Base-by-base conservation (phyloP, 2,113 vertebrate species). In the Sakesphorus luctuosus region DNA sequence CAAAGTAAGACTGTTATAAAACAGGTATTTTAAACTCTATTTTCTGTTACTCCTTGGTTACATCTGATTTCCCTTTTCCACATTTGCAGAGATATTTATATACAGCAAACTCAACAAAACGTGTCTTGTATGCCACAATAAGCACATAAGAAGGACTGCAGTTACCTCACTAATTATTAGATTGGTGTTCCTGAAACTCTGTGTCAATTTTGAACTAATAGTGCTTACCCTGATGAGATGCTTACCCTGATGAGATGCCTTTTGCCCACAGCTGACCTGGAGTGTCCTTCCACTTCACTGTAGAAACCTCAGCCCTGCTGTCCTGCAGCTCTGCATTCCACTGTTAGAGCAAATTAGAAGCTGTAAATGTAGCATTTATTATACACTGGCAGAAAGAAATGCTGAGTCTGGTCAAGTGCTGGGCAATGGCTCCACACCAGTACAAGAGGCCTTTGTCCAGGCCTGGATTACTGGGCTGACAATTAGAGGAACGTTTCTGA, bases 21-120 rank as follows among this genome's bases (percentile, higher is more conserved):
- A 90, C 59, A 87, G 43, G 46, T 67, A 94, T 91, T 94, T 90
- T 49, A 90, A 90, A 93, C 21, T 76, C 61, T 88, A 28, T 67
- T 94, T 95, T 78, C 56, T 91, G 25, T 84, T 87, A 61, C 83
- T 94, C 63, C 31, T 69, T 93, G 29, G 53, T 91, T 87, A 93
- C 66, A 76, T 43, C 61, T 74, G 76, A 95, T 95, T 95, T 58
- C 26, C 72, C 49, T 84, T 85, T 86, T 23, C 82, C 50, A 80
- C 55, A 55, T 71, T 90, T 80, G 26, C 76, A 6, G 84, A 72
- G 53, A n/a, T 87, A 81, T 94, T 91, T 47, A 86, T 18, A 94
- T 28, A 55, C 26, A 36, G 55, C 50, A 93, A 90, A 94, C 40
- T 74, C 53, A 72, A 90, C 29, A 87, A 89, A 89, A 65, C 3